These are phyloP conservation scores for Dioctria linearis DNA, from an alignment of 2,888 invertebrate species.

Conservation along the genomic window DNA sequence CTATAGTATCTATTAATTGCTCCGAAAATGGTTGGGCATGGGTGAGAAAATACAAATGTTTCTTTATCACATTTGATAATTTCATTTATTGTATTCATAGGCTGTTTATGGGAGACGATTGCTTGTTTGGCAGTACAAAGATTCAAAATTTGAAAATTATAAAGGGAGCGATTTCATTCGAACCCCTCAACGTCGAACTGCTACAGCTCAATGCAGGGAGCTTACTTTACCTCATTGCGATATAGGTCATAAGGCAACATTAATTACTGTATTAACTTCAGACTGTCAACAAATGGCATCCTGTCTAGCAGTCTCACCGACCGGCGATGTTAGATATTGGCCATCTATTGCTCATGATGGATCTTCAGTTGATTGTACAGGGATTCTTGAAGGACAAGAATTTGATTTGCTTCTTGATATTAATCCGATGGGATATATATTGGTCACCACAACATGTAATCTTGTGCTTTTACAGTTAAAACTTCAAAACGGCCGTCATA, in stretches of 20 bases:
- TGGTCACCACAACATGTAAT: constrained; percentile 94
- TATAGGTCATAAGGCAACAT: constrained; percentile 89
- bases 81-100: constrained; percentile 71
- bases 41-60: constrained; percentile 64
- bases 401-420: constrained; percentile 82
- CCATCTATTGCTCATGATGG: constrained; percentile 90
- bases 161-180: constrained; percentile 63
- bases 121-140: constrained; percentile 87
- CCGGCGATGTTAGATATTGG: constrained; percentile 94
- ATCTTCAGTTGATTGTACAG: constrained; percentile 85
- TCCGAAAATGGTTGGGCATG: constrained; percentile 74
- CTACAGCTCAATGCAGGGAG: constrained; percentile 82
- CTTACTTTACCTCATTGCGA: constrained; percentile 92
- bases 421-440: constrained; percentile 82
- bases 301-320: constrained; percentile 93
- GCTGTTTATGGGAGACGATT: constrained; percentile 88
- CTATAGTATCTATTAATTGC: constrained; percentile 72
- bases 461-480: constrained; percentile 81
- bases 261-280: constrained; percentile 81
- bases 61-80: constrained; percentile 31
- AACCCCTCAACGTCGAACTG: constrained; percentile 71
- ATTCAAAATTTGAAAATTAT: constrained; percentile 64
- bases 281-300: constrained; percentile 80
- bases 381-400: constrained; percentile 91
- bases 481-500: constrained; percentile 78